Conservation (phyloP, 2,888 invertebrate genomes). For the Aromia moschata region DNA sequence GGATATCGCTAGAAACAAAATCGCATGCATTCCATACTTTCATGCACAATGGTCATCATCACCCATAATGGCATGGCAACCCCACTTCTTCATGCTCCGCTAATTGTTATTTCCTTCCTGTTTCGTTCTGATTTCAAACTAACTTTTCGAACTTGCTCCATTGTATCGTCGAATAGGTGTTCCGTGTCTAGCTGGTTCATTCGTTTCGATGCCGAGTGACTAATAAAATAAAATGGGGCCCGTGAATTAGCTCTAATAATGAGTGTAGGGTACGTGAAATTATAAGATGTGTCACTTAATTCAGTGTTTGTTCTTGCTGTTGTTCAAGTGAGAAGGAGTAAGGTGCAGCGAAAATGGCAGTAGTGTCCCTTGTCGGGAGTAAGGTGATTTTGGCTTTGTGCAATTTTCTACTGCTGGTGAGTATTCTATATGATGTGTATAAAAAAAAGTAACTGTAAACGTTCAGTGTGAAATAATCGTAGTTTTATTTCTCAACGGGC, state of each 20-base stretch:
- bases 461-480: no score
- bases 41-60: constrained; percentile 16
- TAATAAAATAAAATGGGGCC: constrained; percentile 40
- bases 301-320: constrained; percentile 27
- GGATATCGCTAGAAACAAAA: constrained; percentile 22
- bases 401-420: constrained; percentile 74
- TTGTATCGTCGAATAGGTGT: constrained; percentile 15
- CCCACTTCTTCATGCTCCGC: constrained; percentile 50
- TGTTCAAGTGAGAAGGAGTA: constrained; percentile 26
- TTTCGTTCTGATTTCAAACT: constrained; percentile 43
- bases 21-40: constrained; percentile 21
- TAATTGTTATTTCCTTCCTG: constrained; percentile 64
- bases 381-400: constrained; percentile 74
- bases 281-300: constrained; percentile 36
- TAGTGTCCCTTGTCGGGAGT: constrained; percentile 65
- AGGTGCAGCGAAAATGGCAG: constrained; percentile 46
- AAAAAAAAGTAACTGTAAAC: no score
- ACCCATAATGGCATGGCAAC: constrained; percentile 18
- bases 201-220: constrained; percentile 29
- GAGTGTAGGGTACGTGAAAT: constrained; percentile 30
- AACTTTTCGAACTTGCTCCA: constrained; percentile 39
- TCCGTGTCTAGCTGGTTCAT: constrained; percentile 14
- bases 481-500: no score
- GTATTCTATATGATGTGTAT: no score
- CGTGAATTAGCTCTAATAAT: constrained; percentile 39